Evolutionary conservation across 2,888 invertebrate species (phyloP).

Genomic region (Heteromyza rotundicornis): DNA sequence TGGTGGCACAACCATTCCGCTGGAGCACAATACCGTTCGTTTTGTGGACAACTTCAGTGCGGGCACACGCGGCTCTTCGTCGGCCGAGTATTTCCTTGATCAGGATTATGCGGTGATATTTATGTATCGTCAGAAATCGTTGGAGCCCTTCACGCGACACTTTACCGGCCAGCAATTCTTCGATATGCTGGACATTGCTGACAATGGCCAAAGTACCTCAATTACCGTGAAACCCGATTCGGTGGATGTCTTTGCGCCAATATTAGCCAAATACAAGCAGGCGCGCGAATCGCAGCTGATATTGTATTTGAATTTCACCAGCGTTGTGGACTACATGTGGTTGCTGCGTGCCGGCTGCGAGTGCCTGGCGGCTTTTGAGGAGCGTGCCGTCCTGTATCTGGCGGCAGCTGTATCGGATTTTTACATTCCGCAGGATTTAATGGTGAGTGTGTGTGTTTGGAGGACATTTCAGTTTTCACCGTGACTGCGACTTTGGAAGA

Average conservation of each 20-base stretch:
- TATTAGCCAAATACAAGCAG: conserved; percentile 79
- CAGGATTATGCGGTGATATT: conserved; percentile 91
- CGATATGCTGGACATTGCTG: conserved; percentile 74
- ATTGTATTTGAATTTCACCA: conserved; percentile 80
- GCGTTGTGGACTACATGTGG: conserved; percentile 92
- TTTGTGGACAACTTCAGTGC: conserved; percentile 99
- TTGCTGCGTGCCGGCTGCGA: conserved; percentile 82
- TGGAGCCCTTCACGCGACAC: conserved; percentile 91
- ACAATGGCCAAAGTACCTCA: conserved; percentile 68
- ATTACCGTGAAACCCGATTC: conserved; percentile 77
- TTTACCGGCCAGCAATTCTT: conserved; percentile 80
- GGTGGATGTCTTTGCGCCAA: conserved; percentile 73
- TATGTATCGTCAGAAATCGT: conserved; percentile 85
- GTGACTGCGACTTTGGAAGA: not conserved
- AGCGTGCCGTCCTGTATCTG: conserved; percentile 83
- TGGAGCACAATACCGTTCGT: conserved; percentile 96
- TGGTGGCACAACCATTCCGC: conserved; percentile 95
- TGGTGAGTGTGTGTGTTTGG: conserved; percentile 70
- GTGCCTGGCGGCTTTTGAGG: conserved; percentile 72
- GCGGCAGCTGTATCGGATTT: conserved; percentile 99
- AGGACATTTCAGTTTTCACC: no score
- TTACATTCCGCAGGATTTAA: conserved; percentile 90
- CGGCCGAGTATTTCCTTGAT: conserved; percentile 93
- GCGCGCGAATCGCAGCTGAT: conserved; percentile 77
- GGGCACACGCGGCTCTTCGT: conserved; percentile 92